Conservation (phyloP, 2,113 vertebrate species). For the Tamias sibiricus region DNA sequence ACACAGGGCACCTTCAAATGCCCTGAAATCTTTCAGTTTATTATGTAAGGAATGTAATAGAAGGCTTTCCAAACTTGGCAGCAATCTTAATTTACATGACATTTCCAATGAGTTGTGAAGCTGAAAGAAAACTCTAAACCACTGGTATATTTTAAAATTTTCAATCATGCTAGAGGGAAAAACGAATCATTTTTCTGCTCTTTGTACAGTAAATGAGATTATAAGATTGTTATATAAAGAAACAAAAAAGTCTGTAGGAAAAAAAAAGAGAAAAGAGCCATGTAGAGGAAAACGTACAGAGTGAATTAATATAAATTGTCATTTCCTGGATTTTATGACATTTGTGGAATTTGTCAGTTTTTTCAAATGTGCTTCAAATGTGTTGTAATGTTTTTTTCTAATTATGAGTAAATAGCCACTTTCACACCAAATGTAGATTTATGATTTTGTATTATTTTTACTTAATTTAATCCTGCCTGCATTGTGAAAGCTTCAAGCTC, state of each 20-base stretch:
- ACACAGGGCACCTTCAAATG: conserved; percentile 51
- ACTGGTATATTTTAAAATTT: not conserved
- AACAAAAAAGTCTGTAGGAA: not conserved
- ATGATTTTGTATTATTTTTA: conserved; percentile 12
- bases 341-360: conserved; percentile 37
- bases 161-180: not conserved
- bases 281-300: not conserved
- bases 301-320: conserved; percentile 15
- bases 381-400: not conserved
- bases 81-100: conserved; percentile 41
- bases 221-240: not conserved
- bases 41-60: conserved; percentile 21
- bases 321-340: not conserved
- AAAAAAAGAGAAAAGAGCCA: not conserved
- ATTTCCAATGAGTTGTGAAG: not conserved
- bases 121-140: conserved; percentile 28
- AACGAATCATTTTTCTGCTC: not conserved
- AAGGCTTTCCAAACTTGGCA: conserved; percentile 11
- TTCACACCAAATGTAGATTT: conserved; percentile 40
- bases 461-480: not conserved
- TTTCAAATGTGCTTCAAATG: conserved; percentile 42
- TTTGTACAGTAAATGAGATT: not conserved
- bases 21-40: conserved; percentile 25
- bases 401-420: conserved; percentile 7
- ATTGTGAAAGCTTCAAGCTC: not conserved